Evolutionary conservation across 1,140 invertebrate genomes (phyloP).

Genomic region (Yoshiicerus persimilis): DNA sequence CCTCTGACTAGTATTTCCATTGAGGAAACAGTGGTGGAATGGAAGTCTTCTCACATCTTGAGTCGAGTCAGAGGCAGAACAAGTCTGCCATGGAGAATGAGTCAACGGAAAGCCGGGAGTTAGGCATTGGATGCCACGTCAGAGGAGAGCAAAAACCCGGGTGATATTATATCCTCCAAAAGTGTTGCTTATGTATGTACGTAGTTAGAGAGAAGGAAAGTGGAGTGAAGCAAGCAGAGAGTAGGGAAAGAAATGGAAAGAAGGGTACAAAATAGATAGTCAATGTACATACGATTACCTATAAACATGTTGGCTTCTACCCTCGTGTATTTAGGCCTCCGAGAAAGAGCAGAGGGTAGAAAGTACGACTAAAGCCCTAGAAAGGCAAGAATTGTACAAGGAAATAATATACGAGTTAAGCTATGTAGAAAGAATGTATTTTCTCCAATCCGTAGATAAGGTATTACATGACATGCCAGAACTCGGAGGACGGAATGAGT

Average conservation of each 20-base stretch:
- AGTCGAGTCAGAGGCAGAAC: neutral
- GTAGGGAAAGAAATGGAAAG: neutral
- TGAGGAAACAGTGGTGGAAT: neutral
- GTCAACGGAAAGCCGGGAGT: neutral
- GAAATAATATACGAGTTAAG: neutral
- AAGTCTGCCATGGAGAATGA: neutral
- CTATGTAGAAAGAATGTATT: neutral
- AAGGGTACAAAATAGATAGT: neutral
- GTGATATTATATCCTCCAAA: no score
- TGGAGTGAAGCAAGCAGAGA: neutral
- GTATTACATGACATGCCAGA: neutral
- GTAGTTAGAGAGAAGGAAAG: neutral
- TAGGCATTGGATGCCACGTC: neutral
- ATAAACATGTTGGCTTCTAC: neutral
- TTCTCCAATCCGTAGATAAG: no score
- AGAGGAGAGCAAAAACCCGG: neutral
- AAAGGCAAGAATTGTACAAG: neutral
- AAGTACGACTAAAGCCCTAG: neutral
- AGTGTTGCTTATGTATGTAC: no score
- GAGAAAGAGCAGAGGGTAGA: neutral
- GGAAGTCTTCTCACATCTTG: neutral
- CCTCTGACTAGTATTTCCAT: neutral
- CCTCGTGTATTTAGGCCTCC: neutral
- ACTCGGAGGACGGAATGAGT: neutral
- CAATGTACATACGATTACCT: neutral